Percentiles rank a stretch among this genome's conserved stretches.
Conservation (phyloP, 2,888 invertebrate species). For the Heliconius sara region DNA sequence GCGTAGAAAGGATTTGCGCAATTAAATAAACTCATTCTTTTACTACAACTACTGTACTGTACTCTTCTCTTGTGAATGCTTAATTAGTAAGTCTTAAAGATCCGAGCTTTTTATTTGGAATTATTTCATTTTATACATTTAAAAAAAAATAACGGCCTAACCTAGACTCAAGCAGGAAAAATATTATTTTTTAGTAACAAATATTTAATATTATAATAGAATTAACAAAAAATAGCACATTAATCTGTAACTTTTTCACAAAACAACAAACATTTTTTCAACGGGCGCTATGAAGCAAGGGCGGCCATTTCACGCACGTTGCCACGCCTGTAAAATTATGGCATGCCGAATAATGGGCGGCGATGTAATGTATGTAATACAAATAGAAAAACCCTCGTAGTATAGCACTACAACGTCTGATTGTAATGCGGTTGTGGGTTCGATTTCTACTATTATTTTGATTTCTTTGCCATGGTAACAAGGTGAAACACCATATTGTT, state of each 20-base stretch:
- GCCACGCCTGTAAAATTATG: slow-evolving; percentile 6
- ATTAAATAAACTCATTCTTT: too few species aligned
- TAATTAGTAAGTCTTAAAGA: too few species aligned
- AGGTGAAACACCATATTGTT: not conserved
- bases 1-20: too few species aligned
- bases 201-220: not conserved
- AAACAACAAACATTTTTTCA: slow-evolving; percentile 17
- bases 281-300: not conserved
- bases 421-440: not conserved
- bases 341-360: not conserved
- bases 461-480: not conserved
- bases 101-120: too few species aligned
- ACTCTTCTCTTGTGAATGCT: too few species aligned
- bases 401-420: not conserved
- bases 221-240: not conserved
- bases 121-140: too few species aligned
- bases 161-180: too few species aligned
- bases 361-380: not conserved
- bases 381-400: not conserved
- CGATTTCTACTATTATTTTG: not conserved
- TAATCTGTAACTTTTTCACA: not conserved
- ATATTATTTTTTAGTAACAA: too few species aligned
- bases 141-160: too few species aligned
- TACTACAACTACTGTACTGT: too few species aligned
- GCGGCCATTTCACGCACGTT: slow-evolving; percentile 13